Evolutionary conservation across 2,797 vertebrate species (phyloP), one percentile per base, ranked within the genome.

Genomic region (Myripristis murdjan): DNA sequence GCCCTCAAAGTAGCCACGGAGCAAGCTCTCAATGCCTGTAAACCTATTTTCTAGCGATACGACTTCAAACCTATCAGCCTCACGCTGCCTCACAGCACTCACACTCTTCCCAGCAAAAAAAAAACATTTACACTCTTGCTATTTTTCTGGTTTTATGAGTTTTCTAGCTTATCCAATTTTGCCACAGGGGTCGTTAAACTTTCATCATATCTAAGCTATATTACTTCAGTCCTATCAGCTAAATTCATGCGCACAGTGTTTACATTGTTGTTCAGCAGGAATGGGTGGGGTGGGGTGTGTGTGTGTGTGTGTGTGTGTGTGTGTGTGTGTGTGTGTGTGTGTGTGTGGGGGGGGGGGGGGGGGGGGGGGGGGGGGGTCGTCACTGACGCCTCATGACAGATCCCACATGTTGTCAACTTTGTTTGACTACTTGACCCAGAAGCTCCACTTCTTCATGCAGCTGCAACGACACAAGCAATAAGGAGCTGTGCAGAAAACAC

Each of bases 41-140:
- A 52, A 77, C 81, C 33, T 69, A 56, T 81, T 82, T 82, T 75
- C 61, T 23, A 43, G 46, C 72, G 73, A 31, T 74, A 63, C 52
- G 69, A 70, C 64, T 73, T 79, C 41, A 69, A 63, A 31, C 58
- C 57, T 5, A 23, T 73, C 58, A 69, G 73, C 60, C 68, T 33
- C 62, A 77, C 46, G 75, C 64, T 51, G 69, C 72, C 57, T 58
- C 61, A 62, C 55, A 54, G 61, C 58, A 80, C 85, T 82, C 61
- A 77, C 59, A 56, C 46, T 70, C 68, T 78, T n/a, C 58, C 56
- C 39, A 35, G 33, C 56, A n/a, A n/a, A n/a, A n/a, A n/a, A 16
- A 31, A 35, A 64, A 57, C 64, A 14, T 81, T 79, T 44, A 33
- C 10, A 23, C 46, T 24, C 2, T 16, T n/a, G n/a, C 44, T 70